phyloP scores from a whole-genome alignment of 2,113 vertebrate genomes.

The Nibea albiflora region DNA sequence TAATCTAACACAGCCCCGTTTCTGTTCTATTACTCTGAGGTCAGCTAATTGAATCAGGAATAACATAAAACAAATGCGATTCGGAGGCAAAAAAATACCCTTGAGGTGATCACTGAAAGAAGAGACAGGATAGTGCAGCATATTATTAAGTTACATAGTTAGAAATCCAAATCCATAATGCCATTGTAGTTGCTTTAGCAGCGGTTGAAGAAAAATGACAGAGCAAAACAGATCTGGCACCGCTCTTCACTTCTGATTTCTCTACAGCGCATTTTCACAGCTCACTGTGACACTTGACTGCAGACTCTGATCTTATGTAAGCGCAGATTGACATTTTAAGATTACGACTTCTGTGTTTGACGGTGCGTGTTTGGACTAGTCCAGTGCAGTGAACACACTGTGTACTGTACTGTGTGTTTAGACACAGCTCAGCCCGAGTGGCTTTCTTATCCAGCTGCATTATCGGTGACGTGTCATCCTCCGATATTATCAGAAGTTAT shows the following conservation, averaged over 20 bases:
- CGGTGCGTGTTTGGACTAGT: no score
- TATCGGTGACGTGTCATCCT: neutral
- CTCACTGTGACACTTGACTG: neutral
- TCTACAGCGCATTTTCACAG: neutral
- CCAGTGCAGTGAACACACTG: neutral
- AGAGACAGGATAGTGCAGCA: slow-evolving; percentile 6
- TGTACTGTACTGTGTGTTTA: neutral
- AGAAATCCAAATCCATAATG: slow-evolving; percentile 12
- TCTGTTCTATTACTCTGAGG: slow-evolving; percentile 44
- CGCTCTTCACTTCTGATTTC: slow-evolving; percentile 6
- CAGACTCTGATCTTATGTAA: neutral
- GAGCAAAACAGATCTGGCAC: slow-evolving; percentile 11
- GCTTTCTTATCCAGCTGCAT: neutral
- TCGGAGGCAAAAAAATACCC: slow-evolving; percentile 38
- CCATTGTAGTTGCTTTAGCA: neutral
- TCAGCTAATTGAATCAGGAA: slow-evolving; percentile 55
- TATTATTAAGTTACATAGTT: slow-evolving; percentile 14
- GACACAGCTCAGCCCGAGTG: neutral
- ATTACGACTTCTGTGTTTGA: neutral
- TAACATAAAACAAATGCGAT: slow-evolving; percentile 59
- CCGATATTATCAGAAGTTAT: neutral
- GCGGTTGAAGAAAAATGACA: neutral
- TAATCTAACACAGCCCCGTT: slow-evolving; percentile 51
- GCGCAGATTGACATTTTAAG: neutral
- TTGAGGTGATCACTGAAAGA: slow-evolving; percentile 36